Evolutionary conservation across 2,797 vertebrate species (phyloP), one percentile per base, ranked within the genome.

Genomic region (Centropyge bicolor): DNA sequence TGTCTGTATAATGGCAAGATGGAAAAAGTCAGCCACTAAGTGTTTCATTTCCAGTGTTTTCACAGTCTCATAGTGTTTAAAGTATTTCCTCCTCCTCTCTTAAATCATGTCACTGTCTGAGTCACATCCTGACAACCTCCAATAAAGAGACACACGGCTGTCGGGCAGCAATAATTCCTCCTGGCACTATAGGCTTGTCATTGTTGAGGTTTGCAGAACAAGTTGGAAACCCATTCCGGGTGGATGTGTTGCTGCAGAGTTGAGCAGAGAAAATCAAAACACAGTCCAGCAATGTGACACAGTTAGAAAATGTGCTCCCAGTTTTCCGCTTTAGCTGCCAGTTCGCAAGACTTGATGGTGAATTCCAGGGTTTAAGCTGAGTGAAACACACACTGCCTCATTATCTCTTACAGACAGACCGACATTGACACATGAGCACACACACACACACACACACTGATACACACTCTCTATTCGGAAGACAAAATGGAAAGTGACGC

Each of bases 301-400:
- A 49, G 55, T 76, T 54, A 51, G 54, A 61, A 63, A 84, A 71
- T 60, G 12, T 61, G 67, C 35, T 73, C 61, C 40, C 48, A 62
- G 65, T 79, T 83, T 85, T 78, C 79, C 76, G 71, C 73, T 86
- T 71, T 31, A 22, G 61, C 87, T 84, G 75, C 82, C 69, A 82
- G 78, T 66, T 85, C 16, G 0, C 12, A 48, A 40, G 64, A 78
- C 40, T 59, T 64, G 72, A 59, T 80, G 49, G 72, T 82, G 56
- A 60, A 75, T 70, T 85, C 70, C 76, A 66, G 61, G 78, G 81
- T 78, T 84, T 55, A 79, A 79, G 69, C 83, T 17, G 79, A 78
- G 73, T 82, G 76, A 80, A 80, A 60, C 76, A 56, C 74, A 82
- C 77, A 81, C 80, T 70, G 77, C 74, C 84, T 88, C 79, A 87